Evolutionary conservation across 2,888 invertebrate species (phyloP), one percentile per base, ranked within the genome.

Genomic region (Nemotelus pantherinus): DNA sequence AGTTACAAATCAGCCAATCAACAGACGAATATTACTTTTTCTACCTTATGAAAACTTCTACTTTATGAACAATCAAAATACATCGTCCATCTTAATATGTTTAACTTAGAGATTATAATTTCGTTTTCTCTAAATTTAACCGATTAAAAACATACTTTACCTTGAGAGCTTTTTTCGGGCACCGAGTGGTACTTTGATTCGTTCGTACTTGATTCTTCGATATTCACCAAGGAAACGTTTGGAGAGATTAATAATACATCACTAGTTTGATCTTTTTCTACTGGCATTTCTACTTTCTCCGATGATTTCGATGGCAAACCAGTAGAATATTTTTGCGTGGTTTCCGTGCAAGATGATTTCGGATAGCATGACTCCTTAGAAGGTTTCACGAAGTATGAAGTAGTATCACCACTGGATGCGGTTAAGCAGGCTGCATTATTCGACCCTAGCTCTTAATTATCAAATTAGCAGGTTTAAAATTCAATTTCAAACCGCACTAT

Each of bases 271-370:
- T 47, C 10, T 4, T 2, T n/a, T 3, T 41, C 10, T 43, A 43
- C 10, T 7, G 6, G 44, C 25, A 43, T 43, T 63, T 63, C 63
- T 43, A 4, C 63, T 63, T 39, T 43, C 5, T 3, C 3, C 45
- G 65, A 47, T 3, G 4, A 10, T 3, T 45, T 65, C 41, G 9
- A 9, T 50, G 50, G 9, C 9, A 9, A 4, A 9, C 47, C 47
- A n/a, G 44, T n/a, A 43, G 63, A 65, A 43, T n/a, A 41, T 44
- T 9, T n/a, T 2, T 10, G 4, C 71, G 10, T 48, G 3, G 57
- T 71, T n/a, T 71, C 71, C n/a, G 71, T 71, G 4, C 44, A 39
- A 44, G 71, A 71, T 43, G 71, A 55, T 55, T 71, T 71, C 2
- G 71, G 71, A 41, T 57, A 71, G n/a, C 41, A 10, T 10, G 55